Evolutionary conservation across 2,888 invertebrate species (phyloP).

Genomic region (Parochlus steinenii): DNA sequence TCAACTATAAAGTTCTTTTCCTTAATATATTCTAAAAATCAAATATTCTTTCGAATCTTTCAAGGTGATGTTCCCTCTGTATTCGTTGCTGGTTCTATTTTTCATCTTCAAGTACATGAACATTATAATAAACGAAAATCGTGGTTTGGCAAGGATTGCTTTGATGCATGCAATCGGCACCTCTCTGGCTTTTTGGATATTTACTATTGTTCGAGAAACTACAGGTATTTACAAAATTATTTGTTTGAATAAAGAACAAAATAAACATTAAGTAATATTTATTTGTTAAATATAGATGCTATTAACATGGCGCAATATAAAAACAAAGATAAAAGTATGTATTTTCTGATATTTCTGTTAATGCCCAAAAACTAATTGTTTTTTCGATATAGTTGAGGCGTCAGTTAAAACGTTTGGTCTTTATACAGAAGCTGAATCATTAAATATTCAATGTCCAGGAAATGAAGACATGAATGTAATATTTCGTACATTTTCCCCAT

Average conservation of each 20-base stretch:
- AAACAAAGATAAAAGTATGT: background rate
- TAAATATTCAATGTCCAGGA: constrained; percentile 17
- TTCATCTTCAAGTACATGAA: constrained; percentile 72
- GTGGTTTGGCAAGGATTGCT: constrained; percentile 48
- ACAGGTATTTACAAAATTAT: too few relatives aligned
- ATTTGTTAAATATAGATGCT: constrained; percentile 24
- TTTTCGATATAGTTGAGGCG: background rate
- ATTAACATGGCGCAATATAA: constrained; percentile 14
- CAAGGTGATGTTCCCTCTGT: constrained; percentile 52
- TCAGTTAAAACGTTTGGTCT: background rate
- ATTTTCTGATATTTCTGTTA: background rate
- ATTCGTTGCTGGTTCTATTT: constrained; percentile 58
- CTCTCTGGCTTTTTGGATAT: constrained; percentile 66
- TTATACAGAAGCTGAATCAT: background rate
- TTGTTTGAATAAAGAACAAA: too few relatives aligned
- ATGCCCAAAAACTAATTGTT: background rate
- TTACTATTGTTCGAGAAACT: constrained; percentile 57
- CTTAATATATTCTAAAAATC: too few relatives aligned
- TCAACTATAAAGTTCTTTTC: too few relatives aligned
- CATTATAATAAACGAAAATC: constrained; percentile 35
- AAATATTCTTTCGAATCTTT: too few relatives aligned
- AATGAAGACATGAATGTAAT: constrained; percentile 33
- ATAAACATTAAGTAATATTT: too few relatives aligned
- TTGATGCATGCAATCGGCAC: constrained; percentile 68
- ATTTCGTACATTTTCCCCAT: constrained; percentile 48